Evolutionary conservation across 2,113 vertebrate genomes (phyloP).

Genomic region (Dasyornis broadbenti): DNA sequence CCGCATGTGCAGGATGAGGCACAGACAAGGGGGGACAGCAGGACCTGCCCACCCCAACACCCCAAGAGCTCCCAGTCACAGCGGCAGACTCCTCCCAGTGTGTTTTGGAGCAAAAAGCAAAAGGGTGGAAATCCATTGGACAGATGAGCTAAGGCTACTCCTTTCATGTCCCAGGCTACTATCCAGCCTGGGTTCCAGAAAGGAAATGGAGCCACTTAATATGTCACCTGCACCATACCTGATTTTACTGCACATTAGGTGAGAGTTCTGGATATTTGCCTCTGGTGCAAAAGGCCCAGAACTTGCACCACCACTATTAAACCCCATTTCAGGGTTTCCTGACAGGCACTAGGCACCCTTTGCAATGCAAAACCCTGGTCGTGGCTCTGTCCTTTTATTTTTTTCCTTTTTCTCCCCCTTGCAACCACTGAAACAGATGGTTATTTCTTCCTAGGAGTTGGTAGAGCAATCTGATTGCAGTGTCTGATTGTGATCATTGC

Average conservation of each 20-base stretch:
- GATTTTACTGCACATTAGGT: neutral
- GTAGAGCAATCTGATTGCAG: constrained; percentile 21
- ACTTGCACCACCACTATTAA: neutral
- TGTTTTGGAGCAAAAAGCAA: neutral
- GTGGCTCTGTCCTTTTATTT: neutral
- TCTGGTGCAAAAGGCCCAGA: neutral
- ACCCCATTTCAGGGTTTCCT: neutral
- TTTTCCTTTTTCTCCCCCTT: neutral
- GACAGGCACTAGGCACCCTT: neutral
- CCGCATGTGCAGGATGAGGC: neutral
- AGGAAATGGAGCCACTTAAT: neutral
- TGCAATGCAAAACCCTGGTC: neutral
- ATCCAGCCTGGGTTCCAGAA: neutral
- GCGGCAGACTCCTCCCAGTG: neutral
- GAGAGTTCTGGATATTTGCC: neutral
- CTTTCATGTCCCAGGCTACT: neutral
- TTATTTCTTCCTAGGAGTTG: constrained; percentile 32
- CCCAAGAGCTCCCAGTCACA: neutral
- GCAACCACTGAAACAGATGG: constrained; percentile 26
- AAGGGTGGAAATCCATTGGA: neutral
- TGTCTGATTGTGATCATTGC: constrained; percentile 38
- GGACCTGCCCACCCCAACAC: neutral
- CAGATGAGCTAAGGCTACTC: neutral
- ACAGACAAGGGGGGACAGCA: neutral
- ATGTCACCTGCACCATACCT: neutral